Percentiles rank a stretch among this genome's conserved stretches.
These are phyloP conservation scores for Panthera leo DNA, from an alignment of 2,113 vertebrate genomes.

Conservation along the genomic window DNA sequence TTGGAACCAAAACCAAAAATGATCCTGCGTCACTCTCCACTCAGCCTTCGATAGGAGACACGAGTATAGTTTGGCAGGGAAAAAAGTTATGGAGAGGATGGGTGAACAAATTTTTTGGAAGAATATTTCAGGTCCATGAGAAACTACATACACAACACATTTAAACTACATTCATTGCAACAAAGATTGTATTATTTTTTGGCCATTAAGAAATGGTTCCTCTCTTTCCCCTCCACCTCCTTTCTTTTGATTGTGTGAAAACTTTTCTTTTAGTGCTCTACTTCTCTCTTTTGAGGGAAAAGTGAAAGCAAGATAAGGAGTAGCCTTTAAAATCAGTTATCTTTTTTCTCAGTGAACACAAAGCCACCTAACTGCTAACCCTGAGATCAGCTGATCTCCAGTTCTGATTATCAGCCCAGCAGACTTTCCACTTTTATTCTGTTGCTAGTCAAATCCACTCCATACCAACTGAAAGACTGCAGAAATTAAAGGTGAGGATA, in stretches of 20 bases:
- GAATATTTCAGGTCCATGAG: neutral
- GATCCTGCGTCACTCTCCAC: neutral
- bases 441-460: neutral
- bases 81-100: neutral
- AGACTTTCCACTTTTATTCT: neutral
- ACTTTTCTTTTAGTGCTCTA: neutral
- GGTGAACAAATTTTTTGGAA: neutral
- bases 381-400: neutral
- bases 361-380: neutral
- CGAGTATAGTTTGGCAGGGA: neutral
- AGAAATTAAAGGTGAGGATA: neutral
- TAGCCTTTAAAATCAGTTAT: neutral
- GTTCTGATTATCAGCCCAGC: neutral
- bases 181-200: neutral
- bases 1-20: neutral
- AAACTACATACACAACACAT: neutral
- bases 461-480: neutral
- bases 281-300: neutral
- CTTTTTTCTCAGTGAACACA: neutral
- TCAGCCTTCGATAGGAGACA: neutral
- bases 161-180: slow-evolving; percentile 11
- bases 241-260: neutral
- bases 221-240: neutral
- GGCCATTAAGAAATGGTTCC: neutral
- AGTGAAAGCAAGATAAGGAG: neutral